Conservation (phyloP, 1,140 invertebrate genomes). For the Drosophila bocqueti region DNA sequence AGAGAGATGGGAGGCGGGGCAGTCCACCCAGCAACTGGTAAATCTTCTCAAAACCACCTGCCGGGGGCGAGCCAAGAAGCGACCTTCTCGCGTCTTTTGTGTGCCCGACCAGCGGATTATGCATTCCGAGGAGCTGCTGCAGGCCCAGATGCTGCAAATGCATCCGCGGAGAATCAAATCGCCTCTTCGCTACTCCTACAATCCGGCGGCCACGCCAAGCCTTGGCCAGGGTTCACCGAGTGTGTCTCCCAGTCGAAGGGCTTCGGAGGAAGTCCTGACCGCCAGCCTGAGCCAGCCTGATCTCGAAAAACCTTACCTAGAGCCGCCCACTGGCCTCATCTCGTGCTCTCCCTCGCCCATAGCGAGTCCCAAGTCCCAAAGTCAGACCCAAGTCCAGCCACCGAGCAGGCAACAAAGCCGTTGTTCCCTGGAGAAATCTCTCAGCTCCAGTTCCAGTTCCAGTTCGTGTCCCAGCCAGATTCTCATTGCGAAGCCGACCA, state of each 20-base stretch:
- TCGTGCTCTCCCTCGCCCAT: background rate
- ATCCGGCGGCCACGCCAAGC: background rate
- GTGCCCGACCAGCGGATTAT: conserved; percentile 48
- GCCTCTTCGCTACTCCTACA: background rate
- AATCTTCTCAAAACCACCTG: background rate
- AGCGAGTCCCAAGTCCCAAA: background rate
- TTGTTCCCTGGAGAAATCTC: background rate
- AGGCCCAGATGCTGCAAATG: conserved; percentile 42
- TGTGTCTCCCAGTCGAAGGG: background rate
- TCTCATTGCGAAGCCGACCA: background rate
- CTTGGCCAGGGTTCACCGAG: accelerated
- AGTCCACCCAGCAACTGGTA: too few species aligned
- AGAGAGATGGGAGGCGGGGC: background rate
- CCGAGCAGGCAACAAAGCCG: background rate
- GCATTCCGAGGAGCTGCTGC: conserved; percentile 22
- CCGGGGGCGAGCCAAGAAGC: background rate
- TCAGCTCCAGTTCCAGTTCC: background rate
- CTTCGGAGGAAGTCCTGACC: background rate
- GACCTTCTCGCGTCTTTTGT: conserved; percentile 5
- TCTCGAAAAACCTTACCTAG: too few species aligned
- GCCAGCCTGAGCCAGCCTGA: background rate
- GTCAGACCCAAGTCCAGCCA: background rate
- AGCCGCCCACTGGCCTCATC: background rate
- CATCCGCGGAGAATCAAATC: background rate
- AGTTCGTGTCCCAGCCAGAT: background rate